Conservation (phyloP, 2,888 invertebrate species). For the Microplitis manilae region DNA sequence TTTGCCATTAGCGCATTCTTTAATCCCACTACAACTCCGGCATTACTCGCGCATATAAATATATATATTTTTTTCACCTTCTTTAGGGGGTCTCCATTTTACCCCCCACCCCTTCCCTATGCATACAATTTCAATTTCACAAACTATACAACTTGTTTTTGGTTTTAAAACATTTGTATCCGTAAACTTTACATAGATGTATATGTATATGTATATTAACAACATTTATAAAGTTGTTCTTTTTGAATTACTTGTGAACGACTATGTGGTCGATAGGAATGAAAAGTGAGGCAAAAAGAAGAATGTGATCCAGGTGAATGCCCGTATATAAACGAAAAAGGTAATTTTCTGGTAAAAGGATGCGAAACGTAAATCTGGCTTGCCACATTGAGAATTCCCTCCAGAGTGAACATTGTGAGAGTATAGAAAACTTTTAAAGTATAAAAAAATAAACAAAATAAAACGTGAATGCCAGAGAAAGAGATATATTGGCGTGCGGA, state of each 20-base stretch:
- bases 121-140: neutral
- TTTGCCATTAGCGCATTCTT: slow-evolving; percentile 65
- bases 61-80: neutral
- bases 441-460: slow-evolving; percentile 45
- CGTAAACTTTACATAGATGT: too few relatives aligned
- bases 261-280: neutral
- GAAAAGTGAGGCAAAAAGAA: slow-evolving; percentile 13
- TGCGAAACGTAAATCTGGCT: slow-evolving; percentile 51
- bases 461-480: slow-evolving; percentile 43
- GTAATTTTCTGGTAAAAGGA: slow-evolving; percentile 29
- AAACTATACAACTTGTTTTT: slow-evolving; percentile 1
- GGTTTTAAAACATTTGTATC: slow-evolving; percentile 19
- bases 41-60: neutral
- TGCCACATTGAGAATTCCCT: slow-evolving; percentile 54
- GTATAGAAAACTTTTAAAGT: slow-evolving; percentile 44
- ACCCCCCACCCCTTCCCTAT: too few relatives aligned
- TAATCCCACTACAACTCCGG: slow-evolving; percentile 52
- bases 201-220: neutral
- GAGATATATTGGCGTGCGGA: slow-evolving; percentile 40
- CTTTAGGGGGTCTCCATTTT: too few relatives aligned
- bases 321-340: slow-evolving; percentile 10
- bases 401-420: slow-evolving; percentile 55
- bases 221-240: slow-evolving; percentile 17
- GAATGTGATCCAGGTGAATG: slow-evolving; percentile 21
- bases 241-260: slow-evolving; percentile 24